These are phyloP conservation scores for Biston stratarius DNA, from an alignment of 2,888 invertebrate species.

Conservation along the genomic window DNA sequence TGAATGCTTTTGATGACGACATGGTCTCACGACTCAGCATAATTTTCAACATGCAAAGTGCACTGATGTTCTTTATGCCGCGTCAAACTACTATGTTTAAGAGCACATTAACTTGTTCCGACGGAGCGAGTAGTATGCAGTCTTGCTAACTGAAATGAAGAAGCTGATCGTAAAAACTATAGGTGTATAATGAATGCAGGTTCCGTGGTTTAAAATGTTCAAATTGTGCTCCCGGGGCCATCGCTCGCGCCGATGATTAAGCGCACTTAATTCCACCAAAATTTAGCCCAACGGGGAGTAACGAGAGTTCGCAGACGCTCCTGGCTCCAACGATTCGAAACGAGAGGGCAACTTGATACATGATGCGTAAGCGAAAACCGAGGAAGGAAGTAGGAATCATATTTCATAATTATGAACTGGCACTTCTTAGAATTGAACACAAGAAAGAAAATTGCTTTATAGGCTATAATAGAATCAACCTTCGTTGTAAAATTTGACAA, in stretches of 20 bases:
- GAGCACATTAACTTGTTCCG: constrained; percentile 31
- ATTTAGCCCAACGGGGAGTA: constrained; percentile 72
- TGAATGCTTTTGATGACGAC: neutral
- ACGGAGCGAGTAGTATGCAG: constrained; percentile 46
- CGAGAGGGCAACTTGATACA: constrained; percentile 32
- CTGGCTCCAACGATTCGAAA: constrained; percentile 45
- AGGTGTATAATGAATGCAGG: constrained; percentile 67
- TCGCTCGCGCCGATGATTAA: constrained; percentile 78
- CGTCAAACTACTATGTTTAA: constrained; percentile 28
- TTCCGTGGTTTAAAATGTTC: constrained; percentile 46
- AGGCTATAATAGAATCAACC: neutral
- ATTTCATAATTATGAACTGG: constrained; percentile 28
- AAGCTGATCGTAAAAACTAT: constrained; percentile 61
- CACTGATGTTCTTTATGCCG: constrained; percentile 23
- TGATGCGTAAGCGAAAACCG: constrained; percentile 27
- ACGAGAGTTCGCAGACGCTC: constrained; percentile 50
- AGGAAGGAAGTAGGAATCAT: constrained; percentile 28
- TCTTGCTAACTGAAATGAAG: constrained; percentile 59
- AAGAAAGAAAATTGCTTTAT: constrained; percentile 1
- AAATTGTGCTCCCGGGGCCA: constrained; percentile 68
- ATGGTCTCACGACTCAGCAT: constrained; percentile 8
- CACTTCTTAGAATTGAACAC: constrained; percentile 12
- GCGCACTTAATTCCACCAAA: constrained; percentile 81
- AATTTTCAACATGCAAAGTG: constrained; percentile 34
- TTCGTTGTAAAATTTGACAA: neutral